A percentile compares a stretch with the other conserved stretches of the same genome.
Conservation (phyloP, 2,888 invertebrate genomes). For the Dexiosoma caninum region DNA sequence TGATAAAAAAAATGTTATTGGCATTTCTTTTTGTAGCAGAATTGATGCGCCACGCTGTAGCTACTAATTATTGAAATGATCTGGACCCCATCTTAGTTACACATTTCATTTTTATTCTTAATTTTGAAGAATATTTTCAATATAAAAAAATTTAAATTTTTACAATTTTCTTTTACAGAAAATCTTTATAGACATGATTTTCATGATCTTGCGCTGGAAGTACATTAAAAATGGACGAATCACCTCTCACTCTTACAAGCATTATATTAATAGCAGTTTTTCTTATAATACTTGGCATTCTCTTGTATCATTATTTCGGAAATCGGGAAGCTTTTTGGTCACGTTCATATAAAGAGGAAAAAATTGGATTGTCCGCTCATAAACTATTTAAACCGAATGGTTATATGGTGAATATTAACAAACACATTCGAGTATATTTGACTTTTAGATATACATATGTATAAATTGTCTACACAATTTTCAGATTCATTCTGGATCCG, state of each 20-base stretch:
- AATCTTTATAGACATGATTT: conserved; percentile 53
- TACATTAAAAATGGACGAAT: conserved; percentile 58
- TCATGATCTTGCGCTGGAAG: conserved; percentile 40
- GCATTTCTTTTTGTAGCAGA: no score
- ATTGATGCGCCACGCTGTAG: no score
- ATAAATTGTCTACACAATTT: background rate
- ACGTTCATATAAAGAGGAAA: conserved; percentile 77
- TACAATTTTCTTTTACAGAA: background rate
- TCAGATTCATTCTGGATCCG: conserved; percentile 83
- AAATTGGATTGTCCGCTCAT: conserved; percentile 77
- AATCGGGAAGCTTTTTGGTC: conserved; percentile 76
- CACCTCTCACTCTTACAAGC: conserved; percentile 70
- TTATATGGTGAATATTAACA: conserved; percentile 80
- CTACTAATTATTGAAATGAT: no score
- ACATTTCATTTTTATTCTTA: no score
- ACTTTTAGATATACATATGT: no score
- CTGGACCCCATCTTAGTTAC: no score
- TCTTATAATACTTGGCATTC: conserved; percentile 72
- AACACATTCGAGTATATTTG: no score
- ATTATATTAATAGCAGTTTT: conserved; percentile 73
- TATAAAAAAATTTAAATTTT: no score
- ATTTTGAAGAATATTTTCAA: no score
- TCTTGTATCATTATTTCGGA: conserved; percentile 75
- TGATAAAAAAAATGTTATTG: no score
- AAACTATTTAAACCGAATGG: conserved; percentile 83